Base-by-base conservation (phyloP, 2,888 invertebrate species). In the Hipparchia semele region DNA sequence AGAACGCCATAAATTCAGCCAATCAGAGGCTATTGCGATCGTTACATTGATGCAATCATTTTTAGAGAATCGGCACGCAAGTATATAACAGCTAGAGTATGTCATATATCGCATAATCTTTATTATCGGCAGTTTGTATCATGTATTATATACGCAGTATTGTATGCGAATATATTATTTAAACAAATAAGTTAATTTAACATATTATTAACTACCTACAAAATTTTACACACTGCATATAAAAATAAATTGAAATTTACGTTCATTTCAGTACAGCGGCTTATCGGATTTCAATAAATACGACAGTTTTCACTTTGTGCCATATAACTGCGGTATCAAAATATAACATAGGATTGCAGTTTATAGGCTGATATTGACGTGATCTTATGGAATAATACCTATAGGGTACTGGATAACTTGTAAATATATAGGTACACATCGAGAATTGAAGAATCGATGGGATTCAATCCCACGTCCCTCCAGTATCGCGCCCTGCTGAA, bases 251-350 rank as follows among this genome's bases (percentile, higher is more conserved):
- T 67, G 67, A 72, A 72, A 68, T 72, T 74, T 67, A 69, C 61
- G 69, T 70, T 67, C 66, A 58, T 70, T 59, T 59, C 74, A 51
- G 61, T 61, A 56, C 49, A 67, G 23, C 70, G 61, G 72, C 74
- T 74, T 74, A 74, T 74, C 72, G 74, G 72, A 70, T 74, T 74
- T 67, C 70, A 72, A 74, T 74, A 70, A 74, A 72, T 72, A 69
- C 70, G 72, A 72, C 72, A 74, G 66, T 74, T 74, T 72, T 62
- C 74, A 72, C 72, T 74, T 70, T 74, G 70, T 72, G 69, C 61
- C 66, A 64, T 70, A 69, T 66, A 72, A 75, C 80, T 67, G 67
- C 51, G 70, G 84, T 46, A 51, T 62, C 45, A 65, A 70, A 68
- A 59, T 23, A 59, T 12, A 59, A 33, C 23, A 33, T 49, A 60